Conservation (phyloP, 2,888 invertebrate species). For the Cephonodes hylas region DNA sequence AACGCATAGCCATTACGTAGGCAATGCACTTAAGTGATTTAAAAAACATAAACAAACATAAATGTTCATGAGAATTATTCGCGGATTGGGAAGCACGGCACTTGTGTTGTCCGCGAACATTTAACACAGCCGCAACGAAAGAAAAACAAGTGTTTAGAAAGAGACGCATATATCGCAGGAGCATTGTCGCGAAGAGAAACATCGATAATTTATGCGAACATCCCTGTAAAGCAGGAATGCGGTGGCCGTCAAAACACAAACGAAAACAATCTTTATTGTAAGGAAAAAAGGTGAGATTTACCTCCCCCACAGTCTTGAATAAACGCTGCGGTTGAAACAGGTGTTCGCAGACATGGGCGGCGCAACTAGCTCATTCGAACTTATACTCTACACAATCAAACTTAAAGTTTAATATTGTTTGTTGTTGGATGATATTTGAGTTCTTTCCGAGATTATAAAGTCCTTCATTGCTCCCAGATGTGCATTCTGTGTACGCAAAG, state of each 20-base stretch:
- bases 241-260: constrained; percentile 26
- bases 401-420: constrained; percentile 31
- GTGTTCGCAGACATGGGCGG: constrained; percentile 69
- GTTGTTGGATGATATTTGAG: constrained; percentile 24
- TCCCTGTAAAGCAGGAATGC: constrained; percentile 77
- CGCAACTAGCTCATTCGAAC: constrained; percentile 20
- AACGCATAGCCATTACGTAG: background rate
- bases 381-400: background rate
- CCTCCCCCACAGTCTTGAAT: constrained; percentile 33
- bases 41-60: constrained; percentile 33
- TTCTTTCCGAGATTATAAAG: constrained; percentile 32
- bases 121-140: constrained; percentile 56
- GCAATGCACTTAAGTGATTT: constrained; percentile 17
- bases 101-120: constrained; percentile 58
- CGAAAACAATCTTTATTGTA: constrained; percentile 32
- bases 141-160: constrained; percentile 74
- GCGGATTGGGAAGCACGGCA: constrained; percentile 54
- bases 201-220: constrained; percentile 80
- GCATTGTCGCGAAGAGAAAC: constrained; percentile 64
- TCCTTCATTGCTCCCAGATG: constrained; percentile 76
- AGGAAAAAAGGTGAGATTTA: constrained; percentile 27
- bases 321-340: constrained; percentile 75
- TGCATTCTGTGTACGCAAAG: constrained; percentile 69
- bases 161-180: constrained; percentile 60
- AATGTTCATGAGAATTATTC: constrained; percentile 42